Conservation (phyloP, 2,113 vertebrate species). For the Xenopus borealis region DNA sequence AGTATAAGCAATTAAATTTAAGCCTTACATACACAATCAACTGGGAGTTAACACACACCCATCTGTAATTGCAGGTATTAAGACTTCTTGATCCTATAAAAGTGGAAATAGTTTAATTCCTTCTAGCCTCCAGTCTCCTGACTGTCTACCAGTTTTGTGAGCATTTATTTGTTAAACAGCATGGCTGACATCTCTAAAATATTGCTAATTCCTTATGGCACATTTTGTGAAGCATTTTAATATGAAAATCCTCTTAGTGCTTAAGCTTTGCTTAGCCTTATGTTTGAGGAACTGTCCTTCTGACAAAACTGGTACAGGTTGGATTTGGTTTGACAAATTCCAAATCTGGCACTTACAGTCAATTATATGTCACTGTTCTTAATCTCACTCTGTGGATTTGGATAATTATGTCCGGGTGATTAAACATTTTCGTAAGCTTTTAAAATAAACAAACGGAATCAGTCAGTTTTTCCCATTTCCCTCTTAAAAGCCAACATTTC, state of each 20-base stretch:
- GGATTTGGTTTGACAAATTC: not conserved
- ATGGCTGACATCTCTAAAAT: not conserved
- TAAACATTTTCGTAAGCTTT: not conserved
- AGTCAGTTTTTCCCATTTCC: too few species aligned
- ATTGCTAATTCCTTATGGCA: not conserved
- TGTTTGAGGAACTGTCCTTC: not conserved
- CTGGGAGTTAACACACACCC: too few species aligned
- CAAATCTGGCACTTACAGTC: not conserved
- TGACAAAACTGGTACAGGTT: not conserved
- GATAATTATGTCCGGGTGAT: not conserved
- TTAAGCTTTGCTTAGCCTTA: not conserved
- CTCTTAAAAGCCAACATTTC: too few species aligned
- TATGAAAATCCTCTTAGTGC: constrained; percentile 22
- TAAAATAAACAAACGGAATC: not conserved
- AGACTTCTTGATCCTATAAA: too few species aligned
- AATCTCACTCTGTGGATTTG: not conserved
- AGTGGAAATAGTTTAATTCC: too few species aligned
- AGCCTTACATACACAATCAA: too few species aligned
- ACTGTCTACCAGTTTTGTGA: not conserved
- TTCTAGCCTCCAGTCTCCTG: too few species aligned
- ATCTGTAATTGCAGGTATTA: too few species aligned
- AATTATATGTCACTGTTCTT: not conserved
- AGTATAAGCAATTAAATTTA: too few species aligned
- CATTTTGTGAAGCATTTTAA: constrained; percentile 13
- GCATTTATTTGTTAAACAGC: not conserved